Evolutionary conservation across 2,888 invertebrate species (phyloP).

Genomic region (Catocala nupta): DNA sequence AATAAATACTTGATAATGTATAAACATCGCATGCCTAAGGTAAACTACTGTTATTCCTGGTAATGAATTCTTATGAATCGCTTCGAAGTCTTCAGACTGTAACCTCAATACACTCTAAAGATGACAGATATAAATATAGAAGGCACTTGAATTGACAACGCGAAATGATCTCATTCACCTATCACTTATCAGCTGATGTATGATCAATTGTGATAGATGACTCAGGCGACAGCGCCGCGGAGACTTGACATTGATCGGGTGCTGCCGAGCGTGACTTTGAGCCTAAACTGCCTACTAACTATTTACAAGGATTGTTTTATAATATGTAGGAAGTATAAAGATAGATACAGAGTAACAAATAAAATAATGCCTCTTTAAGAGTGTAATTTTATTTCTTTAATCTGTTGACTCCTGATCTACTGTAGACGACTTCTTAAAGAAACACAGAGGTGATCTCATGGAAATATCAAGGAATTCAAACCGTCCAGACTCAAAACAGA

Average conservation of each 20-base stretch:
- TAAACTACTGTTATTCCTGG: not conserved
- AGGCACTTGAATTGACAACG: conserved; percentile 21
- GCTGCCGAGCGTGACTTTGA: conserved; percentile 44
- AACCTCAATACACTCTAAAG: not conserved
- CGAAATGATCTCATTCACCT: conserved; percentile 34
- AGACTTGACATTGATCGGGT: conserved; percentile 42
- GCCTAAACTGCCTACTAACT: conserved; percentile 37
- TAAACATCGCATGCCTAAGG: too few species aligned
- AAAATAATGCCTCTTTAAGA: too few species aligned
- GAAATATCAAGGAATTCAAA: too few species aligned
- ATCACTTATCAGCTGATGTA: conserved; percentile 20
- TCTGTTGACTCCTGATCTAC: too few species aligned
- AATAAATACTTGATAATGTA: too few species aligned
- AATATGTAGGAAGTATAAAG: not conserved
- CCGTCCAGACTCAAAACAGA: too few species aligned
- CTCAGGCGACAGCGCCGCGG: conserved; percentile 13
- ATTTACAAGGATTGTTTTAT: not conserved
- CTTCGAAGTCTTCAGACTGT: not conserved
- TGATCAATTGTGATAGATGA: conserved; percentile 19
- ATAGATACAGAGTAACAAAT: too few species aligned
- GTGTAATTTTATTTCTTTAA: too few species aligned
- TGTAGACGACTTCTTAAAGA: too few species aligned
- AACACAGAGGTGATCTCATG: too few species aligned
- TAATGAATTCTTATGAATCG: not conserved
- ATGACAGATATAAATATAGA: conserved; percentile 4